These are phyloP conservation scores for Ceriagrion tenellum DNA, from an alignment of 2,888 invertebrate genomes.

Conservation along the genomic window DNA sequence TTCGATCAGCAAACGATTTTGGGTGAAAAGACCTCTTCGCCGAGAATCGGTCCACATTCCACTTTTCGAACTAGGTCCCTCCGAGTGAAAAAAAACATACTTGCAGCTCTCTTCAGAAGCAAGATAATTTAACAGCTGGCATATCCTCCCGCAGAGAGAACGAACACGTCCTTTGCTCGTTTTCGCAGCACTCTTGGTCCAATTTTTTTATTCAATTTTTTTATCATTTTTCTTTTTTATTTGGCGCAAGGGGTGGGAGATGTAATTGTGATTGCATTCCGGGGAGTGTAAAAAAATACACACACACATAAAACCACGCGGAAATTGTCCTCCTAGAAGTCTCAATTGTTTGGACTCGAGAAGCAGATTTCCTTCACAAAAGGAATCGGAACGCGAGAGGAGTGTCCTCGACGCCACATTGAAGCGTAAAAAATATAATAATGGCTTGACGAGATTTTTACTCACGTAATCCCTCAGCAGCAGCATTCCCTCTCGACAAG, in stretches of 20 bases:
- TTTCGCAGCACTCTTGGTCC: background rate
- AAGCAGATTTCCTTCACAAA: background rate
- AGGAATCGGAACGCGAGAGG: slow-evolving; percentile 3
- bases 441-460: background rate
- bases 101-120: background rate
- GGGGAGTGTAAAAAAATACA: background rate
- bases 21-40: background rate
- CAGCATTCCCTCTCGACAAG: slow-evolving; percentile 4
- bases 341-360: background rate
- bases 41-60: background rate
- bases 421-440: background rate
- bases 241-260: background rate
- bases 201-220: background rate
- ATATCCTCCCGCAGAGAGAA: background rate
- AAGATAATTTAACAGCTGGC: background rate
- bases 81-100: background rate
- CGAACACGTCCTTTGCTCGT: background rate
- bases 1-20: background rate
- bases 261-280: background rate
- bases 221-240: background rate
- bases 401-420: background rate
- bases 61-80: background rate
- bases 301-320: background rate
- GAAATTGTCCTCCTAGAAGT: slow-evolving; percentile 28
- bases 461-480: background rate